These are phyloP conservation scores for Pterocles orientalis DNA, from an alignment of 2,113 vertebrate genomes.

Conservation along the genomic window DNA sequence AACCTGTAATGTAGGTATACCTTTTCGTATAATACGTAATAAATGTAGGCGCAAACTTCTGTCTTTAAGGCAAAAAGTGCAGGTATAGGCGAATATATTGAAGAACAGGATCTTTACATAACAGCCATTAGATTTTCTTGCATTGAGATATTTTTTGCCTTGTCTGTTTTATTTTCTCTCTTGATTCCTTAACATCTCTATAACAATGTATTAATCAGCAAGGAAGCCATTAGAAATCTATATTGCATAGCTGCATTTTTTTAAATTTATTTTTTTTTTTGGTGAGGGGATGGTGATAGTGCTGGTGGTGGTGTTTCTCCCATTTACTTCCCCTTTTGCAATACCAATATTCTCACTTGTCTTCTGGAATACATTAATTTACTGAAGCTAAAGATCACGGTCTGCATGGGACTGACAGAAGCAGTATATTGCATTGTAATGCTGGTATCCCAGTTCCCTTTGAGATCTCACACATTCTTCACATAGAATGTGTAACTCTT, in stretches of 20 bases:
- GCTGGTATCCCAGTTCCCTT: not conserved
- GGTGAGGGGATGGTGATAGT: too few species aligned
- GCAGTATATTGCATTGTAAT: not conserved
- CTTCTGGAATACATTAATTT: not conserved
- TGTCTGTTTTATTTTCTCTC: not conserved
- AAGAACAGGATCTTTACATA: not conserved
- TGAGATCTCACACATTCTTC: not conserved
- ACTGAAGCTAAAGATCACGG: not conserved
- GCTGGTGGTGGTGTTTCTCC: not conserved
- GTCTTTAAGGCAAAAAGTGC: not conserved
- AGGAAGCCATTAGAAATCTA: not conserved
- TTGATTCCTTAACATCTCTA: not conserved
- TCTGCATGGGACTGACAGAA: not conserved
- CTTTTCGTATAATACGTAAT: not conserved
- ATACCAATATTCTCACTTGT: not conserved
- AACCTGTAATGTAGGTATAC: not conserved
- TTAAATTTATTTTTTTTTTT: not conserved
- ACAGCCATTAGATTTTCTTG: not conserved
- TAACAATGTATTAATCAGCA: not conserved
- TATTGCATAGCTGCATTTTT: not conserved
- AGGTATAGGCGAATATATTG: not conserved
- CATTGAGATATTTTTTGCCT: not conserved
- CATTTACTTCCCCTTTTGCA: not conserved
- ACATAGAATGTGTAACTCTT: not conserved
- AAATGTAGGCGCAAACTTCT: not conserved